These are phyloP conservation scores for Lerista edwardsae DNA, from an alignment of 2,797 vertebrate genomes.

Conservation along the genomic window DNA sequence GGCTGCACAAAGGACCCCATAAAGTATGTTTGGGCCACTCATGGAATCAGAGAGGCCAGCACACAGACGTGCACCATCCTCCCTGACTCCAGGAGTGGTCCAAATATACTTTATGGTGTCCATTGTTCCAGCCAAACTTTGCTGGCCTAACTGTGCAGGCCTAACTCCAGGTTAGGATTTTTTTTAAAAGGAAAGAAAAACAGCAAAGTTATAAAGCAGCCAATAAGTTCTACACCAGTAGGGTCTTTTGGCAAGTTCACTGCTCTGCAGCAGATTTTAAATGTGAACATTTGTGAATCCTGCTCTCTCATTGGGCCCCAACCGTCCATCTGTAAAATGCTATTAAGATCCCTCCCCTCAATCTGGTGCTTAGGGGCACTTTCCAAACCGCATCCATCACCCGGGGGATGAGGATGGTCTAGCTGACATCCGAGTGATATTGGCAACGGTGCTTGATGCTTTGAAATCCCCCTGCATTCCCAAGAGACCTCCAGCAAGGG, in stretches of 20 bases:
- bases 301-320: not conserved
- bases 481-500: conserved; percentile 53
- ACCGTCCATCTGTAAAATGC: conserved; percentile 6
- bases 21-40: too few relatives aligned
- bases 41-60: too few relatives aligned
- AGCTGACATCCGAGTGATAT: conserved; percentile 9
- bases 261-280: not conserved
- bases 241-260: not conserved
- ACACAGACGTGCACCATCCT: too few relatives aligned
- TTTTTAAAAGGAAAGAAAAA: too few relatives aligned
- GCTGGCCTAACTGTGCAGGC: too few relatives aligned
- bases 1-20: too few relatives aligned
- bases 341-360: conserved; percentile 1
- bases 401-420: conserved; percentile 4
- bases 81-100: too few relatives aligned
- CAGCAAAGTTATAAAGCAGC: not conserved
- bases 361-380: not conserved
- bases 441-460: not conserved
- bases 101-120: too few relatives aligned
- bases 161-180: too few relatives aligned
- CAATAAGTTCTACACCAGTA: not conserved
- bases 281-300: not conserved
- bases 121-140: too few relatives aligned
- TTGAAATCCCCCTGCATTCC: not conserved
- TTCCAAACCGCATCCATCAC: conserved; percentile 16